Base-by-base conservation (phyloP, 1,140 invertebrate genomes). In the Trichonephila clavipes region DNA sequence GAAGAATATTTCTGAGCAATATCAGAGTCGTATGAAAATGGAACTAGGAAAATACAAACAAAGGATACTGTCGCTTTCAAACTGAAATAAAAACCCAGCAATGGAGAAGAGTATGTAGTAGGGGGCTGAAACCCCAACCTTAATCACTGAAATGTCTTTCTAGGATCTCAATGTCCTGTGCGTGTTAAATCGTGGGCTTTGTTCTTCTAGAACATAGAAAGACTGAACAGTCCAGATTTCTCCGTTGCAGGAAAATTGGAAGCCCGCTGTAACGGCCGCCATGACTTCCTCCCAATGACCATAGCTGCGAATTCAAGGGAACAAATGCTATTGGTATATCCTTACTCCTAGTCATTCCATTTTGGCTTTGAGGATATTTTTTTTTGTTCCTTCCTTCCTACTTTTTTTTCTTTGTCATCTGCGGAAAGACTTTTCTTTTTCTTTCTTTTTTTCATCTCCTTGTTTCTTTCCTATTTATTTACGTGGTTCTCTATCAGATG, bases 121-220 rank as follows among this genome's bases (percentile, higher is more conserved):
- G 82, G 28, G 44, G 51, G 58, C n/a, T 24, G n/a, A 61, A 61
- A 86, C 44, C 21, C 83, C 28, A 58, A 64, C n/a, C 59, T 87
- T 87, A 89, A 89, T 89, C 87, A 89, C 87, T 34, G 87, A 72
- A 89, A 89, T 89, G 87, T 51, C 66, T 44, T 89, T 28, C 66
- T n/a, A 44, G 40, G 62, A 51, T 61, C 64, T 40, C 28, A 89
- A 89, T 89, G 87, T 89, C 87, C 44, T 58, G 21, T 16, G 87
- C 87, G 87, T 89, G 87, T 89, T 89, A 89, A 89, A 89, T 72
- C 64, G 87, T n/a, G 21, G 40, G 40, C 14, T 66, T 40, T 77
- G 72, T 77, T 77, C 28, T 18, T 28, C 72, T 18, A 28, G 72
- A 77, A 77, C 28, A 51, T 18, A 51, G 61, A 51, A 89, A 69